Base-by-base conservation (phyloP, 2,113 vertebrate genomes). In the Nansenia antarctica region DNA sequence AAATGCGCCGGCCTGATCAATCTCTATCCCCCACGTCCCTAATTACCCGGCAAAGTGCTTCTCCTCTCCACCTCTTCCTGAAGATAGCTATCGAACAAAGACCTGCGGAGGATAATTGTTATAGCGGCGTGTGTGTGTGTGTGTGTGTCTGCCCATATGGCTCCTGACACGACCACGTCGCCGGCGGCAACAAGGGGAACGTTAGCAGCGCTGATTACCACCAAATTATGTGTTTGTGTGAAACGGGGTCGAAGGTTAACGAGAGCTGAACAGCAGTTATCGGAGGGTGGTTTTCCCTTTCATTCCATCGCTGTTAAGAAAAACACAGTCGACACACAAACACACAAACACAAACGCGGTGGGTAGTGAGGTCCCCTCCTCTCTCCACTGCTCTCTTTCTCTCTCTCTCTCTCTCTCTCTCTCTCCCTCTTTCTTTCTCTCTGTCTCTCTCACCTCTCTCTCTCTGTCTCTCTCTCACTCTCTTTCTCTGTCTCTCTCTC, bases 1-100 rank as follows among this genome's bases (percentile, higher is more conserved):
- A 87, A 89, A 88, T 86, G 84, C 79, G 82, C 70, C 74, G 71
- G 73, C 79, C 80, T 82, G 82, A 89, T 89, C 87, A 88, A 88
- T 87, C 85, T 89, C 80, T 74, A 75, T 86, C 88, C 81, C 83
- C 81, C 69, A 63, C 61, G 65, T 75, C 24, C 67, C 84, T 90
- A 89, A 92, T 91, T 91, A 90, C 76, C 52, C 67, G 26, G n/a
- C 74, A 67, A 73, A 80, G 78, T 84, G 80, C 75, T 70, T 62
- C 67, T 65, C 31, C 73, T 69, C 29, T 84, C 72, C 69, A 59
- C 14, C 49, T 26, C 22, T 27, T 18, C 31, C 3, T 27, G 26
- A 57, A 57, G 26, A n/a, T n/a, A n/a, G n/a, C n/a, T n/a, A n/a
- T n/a, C 74, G 73, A 39, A 66, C 45, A 86, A 74, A 83, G 80